Base-by-base conservation (phyloP, 2,888 invertebrate species). In the Dasysyrphus tricinctus region DNA sequence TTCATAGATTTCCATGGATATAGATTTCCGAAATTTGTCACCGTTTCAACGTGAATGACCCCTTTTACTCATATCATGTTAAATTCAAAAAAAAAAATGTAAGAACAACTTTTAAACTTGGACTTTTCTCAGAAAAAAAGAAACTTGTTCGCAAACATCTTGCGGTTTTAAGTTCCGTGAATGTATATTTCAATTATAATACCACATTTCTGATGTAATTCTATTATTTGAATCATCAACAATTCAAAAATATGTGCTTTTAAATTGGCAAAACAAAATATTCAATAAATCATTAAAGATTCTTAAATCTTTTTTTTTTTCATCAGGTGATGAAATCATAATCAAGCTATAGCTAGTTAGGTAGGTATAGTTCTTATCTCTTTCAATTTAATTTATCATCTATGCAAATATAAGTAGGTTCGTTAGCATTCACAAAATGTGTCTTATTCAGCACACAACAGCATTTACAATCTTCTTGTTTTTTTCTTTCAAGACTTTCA, bases 291-390 rank as follows among this genome's bases (percentile, higher is more conserved):
- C 47, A 61, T 39, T 11, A 29, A 37, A 34, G 39, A 63, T 54
- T 24, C n/a, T 56, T 42, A 69, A 24, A 69, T 8, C 39, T 54
- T 79, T 24, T 24, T 24, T 24, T 24, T 24, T 24, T 79, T 47
- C 63, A 79, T 19, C 16, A 61, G 57, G 29, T 70, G 74, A 83
- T 84, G 84, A 84, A 84, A 76, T 84, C 80, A 84, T 80, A 24
- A n/a, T n/a, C 3, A 24, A 24, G 24, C 24, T 51, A 49, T 12
- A 49, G 19, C 16, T 29, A 49, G 42, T 47, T 32, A 24, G 32
- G 1, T 24, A 51, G 16, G 1, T 61, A 24, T 59, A 5, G 24
- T 37, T 12, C 39, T 61, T 61, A 61, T 61, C 39, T 61, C 24
- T 61, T 61, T 24, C 74, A 51, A 59, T 32, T 19, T 32, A 69